Evolutionary conservation across 2,888 invertebrate genomes (phyloP).

Genomic region (Hylaea fasciaria): DNA sequence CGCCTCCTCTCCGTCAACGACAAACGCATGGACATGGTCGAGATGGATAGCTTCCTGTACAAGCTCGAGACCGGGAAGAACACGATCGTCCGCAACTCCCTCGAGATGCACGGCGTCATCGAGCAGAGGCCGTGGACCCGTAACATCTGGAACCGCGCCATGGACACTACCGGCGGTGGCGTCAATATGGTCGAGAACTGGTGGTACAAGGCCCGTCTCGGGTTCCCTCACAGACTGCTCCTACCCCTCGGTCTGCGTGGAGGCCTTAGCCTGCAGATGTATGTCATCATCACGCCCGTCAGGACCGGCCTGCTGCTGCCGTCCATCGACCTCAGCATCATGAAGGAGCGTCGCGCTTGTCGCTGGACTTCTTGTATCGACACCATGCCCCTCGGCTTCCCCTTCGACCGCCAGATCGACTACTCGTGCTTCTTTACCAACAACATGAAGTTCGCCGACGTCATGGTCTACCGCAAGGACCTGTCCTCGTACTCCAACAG

Average conservation of each 20-base stretch:
- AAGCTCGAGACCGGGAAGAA: constrained; percentile 88
- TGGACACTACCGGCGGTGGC: constrained; percentile 69
- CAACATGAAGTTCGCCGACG: constrained; percentile 88
- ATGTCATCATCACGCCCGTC: constrained; percentile 85
- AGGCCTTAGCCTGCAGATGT: constrained; percentile 87
- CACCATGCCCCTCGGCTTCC: constrained; percentile 88
- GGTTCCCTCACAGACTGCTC: constrained; percentile 88
- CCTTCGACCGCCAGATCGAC: constrained; percentile 89
- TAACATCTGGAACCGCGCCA: constrained; percentile 54
- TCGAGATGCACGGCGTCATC: constrained; percentile 86
- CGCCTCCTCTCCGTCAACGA: constrained; percentile 80
- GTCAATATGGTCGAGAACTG: constrained; percentile 83
- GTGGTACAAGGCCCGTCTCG: constrained; percentile 81
- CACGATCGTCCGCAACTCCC: constrained; percentile 87
- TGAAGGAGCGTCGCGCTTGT: constrained; percentile 82
- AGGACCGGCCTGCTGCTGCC: constrained; percentile 77
- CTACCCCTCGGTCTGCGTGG: constrained; percentile 88
- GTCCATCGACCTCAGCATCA: constrained; percentile 72
- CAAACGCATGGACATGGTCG: constrained; percentile 75
- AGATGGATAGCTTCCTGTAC: constrained; percentile 83
- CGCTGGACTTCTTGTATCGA: constrained; percentile 85
- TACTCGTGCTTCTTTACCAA: constrained; percentile 85
- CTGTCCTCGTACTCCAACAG: constrained; percentile 60
- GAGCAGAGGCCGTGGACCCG: constrained; percentile 84
- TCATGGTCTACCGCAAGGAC: constrained; percentile 86